phyloP scores from a whole-genome alignment of 2,888 invertebrate genomes.

The Myathropa florea region DNA sequence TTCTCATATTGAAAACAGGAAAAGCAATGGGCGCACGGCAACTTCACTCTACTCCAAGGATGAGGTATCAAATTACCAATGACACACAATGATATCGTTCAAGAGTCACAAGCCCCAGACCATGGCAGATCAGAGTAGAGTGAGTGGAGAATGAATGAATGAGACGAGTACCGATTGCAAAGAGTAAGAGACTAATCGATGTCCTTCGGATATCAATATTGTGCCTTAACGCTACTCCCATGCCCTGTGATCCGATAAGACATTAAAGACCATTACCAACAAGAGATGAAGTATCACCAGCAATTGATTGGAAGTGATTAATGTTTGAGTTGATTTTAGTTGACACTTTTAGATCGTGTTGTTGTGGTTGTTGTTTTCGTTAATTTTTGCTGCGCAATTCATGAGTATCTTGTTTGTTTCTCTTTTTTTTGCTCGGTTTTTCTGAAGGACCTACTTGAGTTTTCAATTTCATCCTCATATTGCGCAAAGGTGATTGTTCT shows the following conservation, averaged over 20 bases:
- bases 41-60: not conserved
- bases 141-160: not conserved
- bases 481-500: slow-evolving; percentile 12
- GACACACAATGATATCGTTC: slow-evolving; percentile 37
- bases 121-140: not conserved
- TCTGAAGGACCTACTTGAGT: slow-evolving; percentile 3
- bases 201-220: slow-evolving; percentile 65
- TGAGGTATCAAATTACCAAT: slow-evolving; percentile 60
- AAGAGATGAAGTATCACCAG: slow-evolving; percentile 36
- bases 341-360: slow-evolving; percentile 60
- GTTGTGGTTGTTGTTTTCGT: slow-evolving; percentile 8
- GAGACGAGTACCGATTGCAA: not conserved
- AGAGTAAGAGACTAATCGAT: slow-evolving; percentile 41
- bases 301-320: slow-evolving; percentile 60
- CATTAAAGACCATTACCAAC: slow-evolving; percentile 61
- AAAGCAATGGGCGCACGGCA: slow-evolving; percentile 1
- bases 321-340: slow-evolving; percentile 51
- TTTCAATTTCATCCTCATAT: slow-evolving; percentile 25
- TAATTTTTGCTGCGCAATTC: not conserved
- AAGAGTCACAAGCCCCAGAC: slow-evolving; percentile 28
- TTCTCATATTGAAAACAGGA: not conserved
- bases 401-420: not conserved
- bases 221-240: slow-evolving; percentile 46
- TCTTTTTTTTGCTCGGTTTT: not conserved
- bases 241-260: slow-evolving; percentile 48